These are phyloP conservation scores for Crotalus helleri DNA, from an alignment of 2,113 vertebrate species.

Conservation along the genomic window DNA sequence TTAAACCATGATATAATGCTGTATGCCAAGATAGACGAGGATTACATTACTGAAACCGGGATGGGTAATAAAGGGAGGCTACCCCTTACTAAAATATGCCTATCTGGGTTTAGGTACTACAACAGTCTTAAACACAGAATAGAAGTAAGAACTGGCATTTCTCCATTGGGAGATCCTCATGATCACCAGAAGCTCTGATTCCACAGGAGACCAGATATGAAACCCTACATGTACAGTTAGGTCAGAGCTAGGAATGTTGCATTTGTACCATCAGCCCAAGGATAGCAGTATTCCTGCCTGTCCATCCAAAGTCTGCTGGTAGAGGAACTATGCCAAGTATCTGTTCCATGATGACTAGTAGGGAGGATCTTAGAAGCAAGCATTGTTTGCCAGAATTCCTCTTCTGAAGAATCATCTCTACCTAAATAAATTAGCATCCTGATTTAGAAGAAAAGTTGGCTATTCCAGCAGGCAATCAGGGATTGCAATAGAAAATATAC, in stretches of 20 bases:
- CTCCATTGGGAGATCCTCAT: background rate
- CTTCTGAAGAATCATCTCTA: background rate
- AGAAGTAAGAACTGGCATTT: background rate
- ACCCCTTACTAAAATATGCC: background rate
- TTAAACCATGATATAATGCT: background rate
- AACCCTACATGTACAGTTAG: background rate
- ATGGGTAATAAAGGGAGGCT: background rate
- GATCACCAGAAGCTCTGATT: background rate
- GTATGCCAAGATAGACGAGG: background rate
- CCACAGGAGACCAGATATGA: background rate
- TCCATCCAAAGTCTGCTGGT: background rate
- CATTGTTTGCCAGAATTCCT: background rate
- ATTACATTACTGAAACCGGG: background rate
- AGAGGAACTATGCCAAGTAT: background rate
- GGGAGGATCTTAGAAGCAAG: background rate
- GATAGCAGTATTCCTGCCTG: background rate
- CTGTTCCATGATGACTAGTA: background rate
- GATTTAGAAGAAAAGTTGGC: background rate
- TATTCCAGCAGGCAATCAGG: background rate
- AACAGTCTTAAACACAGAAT: background rate
- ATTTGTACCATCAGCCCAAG: rapidly evolving
- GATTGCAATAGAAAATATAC: background rate
- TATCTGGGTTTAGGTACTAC: background rate
- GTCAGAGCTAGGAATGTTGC: background rate
- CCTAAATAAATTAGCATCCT: background rate